These are phyloP conservation scores for Drosophila antonietae DNA, from an alignment of 2,888 invertebrate genomes.

Conservation along the genomic window DNA sequence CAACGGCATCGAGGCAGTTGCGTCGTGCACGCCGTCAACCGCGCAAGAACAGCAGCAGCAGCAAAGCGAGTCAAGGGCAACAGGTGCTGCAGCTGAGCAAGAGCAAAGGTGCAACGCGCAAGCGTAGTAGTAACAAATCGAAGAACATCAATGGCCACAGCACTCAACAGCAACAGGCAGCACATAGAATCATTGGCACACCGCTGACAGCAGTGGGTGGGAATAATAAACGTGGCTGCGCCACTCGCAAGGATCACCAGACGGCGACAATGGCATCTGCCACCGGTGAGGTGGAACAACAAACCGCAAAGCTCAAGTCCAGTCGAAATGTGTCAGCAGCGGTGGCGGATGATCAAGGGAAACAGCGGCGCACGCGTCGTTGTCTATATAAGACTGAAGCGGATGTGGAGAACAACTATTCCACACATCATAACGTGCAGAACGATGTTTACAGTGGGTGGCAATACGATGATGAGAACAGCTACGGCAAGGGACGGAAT, in stretches of 20 bases:
- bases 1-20: constrained; percentile 21
- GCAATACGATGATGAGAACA: constrained; percentile 75
- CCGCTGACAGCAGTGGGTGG: constrained; percentile 59
- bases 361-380: constrained; percentile 80
- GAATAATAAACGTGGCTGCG: constrained; percentile 75
- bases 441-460: constrained; percentile 59
- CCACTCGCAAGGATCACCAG: constrained; percentile 62
- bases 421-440: constrained; percentile 59
- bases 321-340: constrained; percentile 24
- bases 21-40: constrained; percentile 25
- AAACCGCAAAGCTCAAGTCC: constrained; percentile 43
- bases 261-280: constrained; percentile 69
- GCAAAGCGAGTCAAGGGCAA: constrained; percentile 36
- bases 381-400: constrained; percentile 82
- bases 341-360: constrained; percentile 37
- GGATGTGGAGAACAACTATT: constrained; percentile 77
- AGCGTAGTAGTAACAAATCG: constrained; percentile 3
- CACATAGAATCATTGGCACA: constrained; percentile 28
- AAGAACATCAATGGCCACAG: constrained; percentile 24
- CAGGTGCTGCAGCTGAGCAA: constrained; percentile 19
- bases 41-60: constrained; percentile 22
- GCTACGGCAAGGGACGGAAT: constrained; percentile 71
- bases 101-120: constrained; percentile 27
- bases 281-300: constrained; percentile 72
- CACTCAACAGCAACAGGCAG: constrained; percentile 18